A percentile compares a stretch with the other conserved stretches of the same genome.
These are phyloP conservation scores for Typhlichthys eigenmanni DNA, from an alignment of 2,797 vertebrate genomes.

Conservation along the genomic window DNA sequence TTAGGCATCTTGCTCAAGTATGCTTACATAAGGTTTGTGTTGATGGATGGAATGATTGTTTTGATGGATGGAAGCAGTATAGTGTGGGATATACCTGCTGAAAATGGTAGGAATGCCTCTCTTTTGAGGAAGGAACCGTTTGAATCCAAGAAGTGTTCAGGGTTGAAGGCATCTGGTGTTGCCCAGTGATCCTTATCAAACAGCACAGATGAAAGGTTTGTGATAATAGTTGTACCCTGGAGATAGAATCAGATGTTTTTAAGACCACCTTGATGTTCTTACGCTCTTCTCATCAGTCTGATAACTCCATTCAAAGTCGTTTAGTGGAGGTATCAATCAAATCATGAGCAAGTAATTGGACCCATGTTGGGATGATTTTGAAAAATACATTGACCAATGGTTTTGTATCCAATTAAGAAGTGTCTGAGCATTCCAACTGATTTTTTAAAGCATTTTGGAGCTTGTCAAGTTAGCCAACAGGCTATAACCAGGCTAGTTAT, in stretches of 20 bases:
- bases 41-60: too few species aligned
- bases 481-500: neutral
- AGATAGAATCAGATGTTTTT: neutral
- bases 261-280: neutral
- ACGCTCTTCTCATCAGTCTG: too few species aligned
- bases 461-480: neutral
- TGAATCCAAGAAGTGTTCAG: slow-evolving; percentile 82
- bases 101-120: slow-evolving; percentile 83
- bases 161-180: slow-evolving; percentile 81
- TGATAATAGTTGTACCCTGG: slow-evolving; percentile 67
- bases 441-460: too few species aligned
- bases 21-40: too few species aligned
- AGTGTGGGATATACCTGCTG: slow-evolving; percentile 66
- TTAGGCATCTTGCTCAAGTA: too few species aligned
- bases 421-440: too few species aligned
- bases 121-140: slow-evolving; percentile 78
- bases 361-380: too few species aligned
- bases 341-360: too few species aligned
- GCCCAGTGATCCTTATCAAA: slow-evolving; percentile 81
- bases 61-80: neutral
- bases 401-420: too few species aligned
- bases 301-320: too few species aligned
- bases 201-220: slow-evolving; percentile 75
- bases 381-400: too few species aligned
- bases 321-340: too few species aligned